phyloP scores from a whole-genome alignment of 2,797 vertebrate genomes.

The Anguilla anguilla region DNA sequence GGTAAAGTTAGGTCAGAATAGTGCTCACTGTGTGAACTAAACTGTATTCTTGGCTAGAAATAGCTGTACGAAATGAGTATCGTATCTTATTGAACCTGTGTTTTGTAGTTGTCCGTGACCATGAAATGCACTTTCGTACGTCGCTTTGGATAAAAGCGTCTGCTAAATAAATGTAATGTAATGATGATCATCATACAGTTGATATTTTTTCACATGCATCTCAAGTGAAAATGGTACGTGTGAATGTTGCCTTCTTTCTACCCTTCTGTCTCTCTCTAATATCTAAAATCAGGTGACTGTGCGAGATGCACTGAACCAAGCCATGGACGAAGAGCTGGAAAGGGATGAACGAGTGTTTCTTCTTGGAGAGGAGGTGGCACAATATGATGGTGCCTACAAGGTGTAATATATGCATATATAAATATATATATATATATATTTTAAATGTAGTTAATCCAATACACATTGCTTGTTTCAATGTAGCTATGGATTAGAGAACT shows the following conservation, averaged over 20 bases:
- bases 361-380: constrained; percentile 95
- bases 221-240: neutral
- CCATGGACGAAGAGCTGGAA: constrained; percentile 96
- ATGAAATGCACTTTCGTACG: too few species aligned
- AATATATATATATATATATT: too few species aligned
- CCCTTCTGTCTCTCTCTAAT: neutral
- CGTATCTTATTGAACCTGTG: too few species aligned
- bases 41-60: too few species aligned
- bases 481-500: neutral
- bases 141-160: too few species aligned
- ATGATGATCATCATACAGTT: neutral
- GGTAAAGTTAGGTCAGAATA: too few species aligned
- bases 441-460: neutral
- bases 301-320: constrained; percentile 96
- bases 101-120: too few species aligned
- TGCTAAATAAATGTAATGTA: neutral
- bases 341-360: constrained; percentile 91
- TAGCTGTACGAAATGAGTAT: too few species aligned
- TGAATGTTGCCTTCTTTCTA: neutral
- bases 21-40: too few species aligned
- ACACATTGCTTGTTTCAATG: neutral
- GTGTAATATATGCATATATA: constrained; percentile 56
- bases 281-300: constrained; percentile 83
- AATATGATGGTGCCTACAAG: constrained; percentile 98
- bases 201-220: neutral